Evolutionary conservation across 2,888 invertebrate genomes (phyloP).

Genomic region (Lasioglossum malachurum): DNA sequence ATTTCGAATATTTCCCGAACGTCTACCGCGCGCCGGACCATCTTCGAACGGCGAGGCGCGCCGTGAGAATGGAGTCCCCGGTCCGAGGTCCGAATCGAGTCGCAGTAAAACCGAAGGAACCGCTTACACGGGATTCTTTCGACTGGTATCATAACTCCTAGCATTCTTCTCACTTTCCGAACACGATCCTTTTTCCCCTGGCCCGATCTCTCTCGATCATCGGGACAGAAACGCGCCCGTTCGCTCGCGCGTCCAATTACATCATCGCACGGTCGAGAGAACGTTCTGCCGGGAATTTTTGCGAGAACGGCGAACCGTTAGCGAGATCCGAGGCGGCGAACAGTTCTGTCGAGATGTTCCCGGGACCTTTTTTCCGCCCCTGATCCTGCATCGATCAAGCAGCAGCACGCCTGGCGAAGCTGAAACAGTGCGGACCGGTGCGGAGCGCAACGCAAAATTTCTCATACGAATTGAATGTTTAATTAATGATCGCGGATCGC

Average conservation of each 20-base stretch:
- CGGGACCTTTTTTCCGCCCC: conserved; percentile 25
- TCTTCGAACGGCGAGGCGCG: background rate
- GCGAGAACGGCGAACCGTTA: conserved; percentile 39
- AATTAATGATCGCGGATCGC: conserved; percentile 63
- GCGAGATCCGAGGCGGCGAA: conserved; percentile 6
- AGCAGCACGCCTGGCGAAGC: conserved; percentile 11
- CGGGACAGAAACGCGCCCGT: background rate
- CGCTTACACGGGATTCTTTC: conserved; percentile 28
- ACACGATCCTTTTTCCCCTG: background rate
- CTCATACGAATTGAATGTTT: conserved; percentile 65
- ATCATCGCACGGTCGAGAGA: conserved; percentile 24
- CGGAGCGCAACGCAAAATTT: conserved; percentile 45
- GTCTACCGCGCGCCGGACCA: conserved; percentile 1
- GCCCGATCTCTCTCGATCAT: background rate
- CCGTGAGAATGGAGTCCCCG: conserved; percentile 40
- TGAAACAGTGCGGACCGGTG: background rate
- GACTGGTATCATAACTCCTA: conserved; percentile 6
- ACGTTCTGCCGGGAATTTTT: conserved; percentile 24
- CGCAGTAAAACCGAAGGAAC: conserved; percentile 34
- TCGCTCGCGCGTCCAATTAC: conserved; percentile 6
- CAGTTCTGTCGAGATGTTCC: conserved; percentile 28
- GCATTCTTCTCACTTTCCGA: conserved; percentile 2
- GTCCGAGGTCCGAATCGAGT: background rate
- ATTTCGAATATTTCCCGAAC: conserved; percentile 78
- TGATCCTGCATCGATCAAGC: conserved; percentile 52